phyloP scores from a whole-genome alignment of 2,113 vertebrate species.

The Cheirogaleus medius region DNA sequence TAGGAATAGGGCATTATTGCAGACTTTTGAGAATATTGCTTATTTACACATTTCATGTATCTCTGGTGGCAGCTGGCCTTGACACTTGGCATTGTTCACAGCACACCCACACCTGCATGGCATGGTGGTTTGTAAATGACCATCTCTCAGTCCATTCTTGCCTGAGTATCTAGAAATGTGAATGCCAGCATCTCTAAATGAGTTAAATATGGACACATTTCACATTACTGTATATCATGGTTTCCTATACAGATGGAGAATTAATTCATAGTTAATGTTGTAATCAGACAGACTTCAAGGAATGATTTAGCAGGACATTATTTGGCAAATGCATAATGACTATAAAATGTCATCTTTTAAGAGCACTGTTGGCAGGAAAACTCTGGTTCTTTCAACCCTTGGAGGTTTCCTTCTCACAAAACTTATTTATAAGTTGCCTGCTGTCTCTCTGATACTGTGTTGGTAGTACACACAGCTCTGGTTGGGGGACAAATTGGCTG shows the following conservation, averaged over 20 bases:
- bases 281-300: neutral
- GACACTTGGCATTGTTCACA: neutral
- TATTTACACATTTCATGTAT: neutral
- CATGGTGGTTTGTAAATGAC: neutral
- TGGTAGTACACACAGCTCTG: neutral
- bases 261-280: neutral
- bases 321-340: neutral
- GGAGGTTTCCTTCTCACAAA: neutral
- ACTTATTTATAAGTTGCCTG: neutral
- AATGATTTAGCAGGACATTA: slow-evolving; percentile 22
- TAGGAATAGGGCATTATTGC: neutral
- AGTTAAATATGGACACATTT: neutral
- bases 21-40: neutral
- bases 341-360: slow-evolving; percentile 21
- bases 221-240: neutral
- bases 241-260: neutral
- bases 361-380: neutral
- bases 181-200: neutral
- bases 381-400: neutral
- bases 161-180: neutral
- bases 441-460: neutral
- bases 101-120: neutral
- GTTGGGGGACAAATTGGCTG: neutral
- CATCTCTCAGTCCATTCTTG: neutral
- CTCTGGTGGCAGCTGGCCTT: neutral